Base-by-base conservation (phyloP, 2,113 vertebrate species). In the Pavo muticus region DNA sequence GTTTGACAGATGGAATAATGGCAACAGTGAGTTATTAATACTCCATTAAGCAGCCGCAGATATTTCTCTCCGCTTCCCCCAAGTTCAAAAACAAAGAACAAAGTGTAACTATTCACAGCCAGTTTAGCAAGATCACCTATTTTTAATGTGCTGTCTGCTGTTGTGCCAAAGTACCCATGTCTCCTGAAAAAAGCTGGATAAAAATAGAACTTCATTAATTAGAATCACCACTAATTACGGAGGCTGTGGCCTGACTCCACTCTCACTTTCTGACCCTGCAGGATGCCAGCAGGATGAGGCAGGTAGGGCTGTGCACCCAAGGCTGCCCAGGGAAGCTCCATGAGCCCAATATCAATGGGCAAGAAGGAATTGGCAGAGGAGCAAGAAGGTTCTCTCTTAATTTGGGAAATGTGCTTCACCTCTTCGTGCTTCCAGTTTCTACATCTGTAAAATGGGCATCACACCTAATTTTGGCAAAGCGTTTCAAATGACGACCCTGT, bases 131-230 rank as follows among this genome's bases (percentile, higher is more conserved):
- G 85, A 79, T 47, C 57, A 37, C 54, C 60, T 76, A 42, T 86
- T 95, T 94, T 95, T 85, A 85, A 70, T 54, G 69, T 0, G 37
- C 71, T 84, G 61, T 47, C 73, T 90, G 76, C 59, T 59, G 32
- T 68, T 48, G 52, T 4, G 7, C 69, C 56, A 39, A 87, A 79
- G 42, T 25, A 19, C n/a, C 57, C 67, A 23, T 5, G 32, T 35
- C 67, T 88, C 47, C 57, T 50, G 61, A n/a, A 87, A 90, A 79
- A 50, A 32, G 6, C 32, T 47, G n/a, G 44, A 32, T 81, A 90
- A 92, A 92, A 90, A 75, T 75, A 90, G 64, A 72, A 60, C 23
- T 93, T n/a, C 61, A 44, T 72, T 90, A 77, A 85, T 91, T 67
- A 67, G 20, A 59, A 87, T 37, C 73, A 56, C 11, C n/a, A 44